Conservation (phyloP, 2,888 invertebrate species). For the Mimumesa dahlbomi region DNA sequence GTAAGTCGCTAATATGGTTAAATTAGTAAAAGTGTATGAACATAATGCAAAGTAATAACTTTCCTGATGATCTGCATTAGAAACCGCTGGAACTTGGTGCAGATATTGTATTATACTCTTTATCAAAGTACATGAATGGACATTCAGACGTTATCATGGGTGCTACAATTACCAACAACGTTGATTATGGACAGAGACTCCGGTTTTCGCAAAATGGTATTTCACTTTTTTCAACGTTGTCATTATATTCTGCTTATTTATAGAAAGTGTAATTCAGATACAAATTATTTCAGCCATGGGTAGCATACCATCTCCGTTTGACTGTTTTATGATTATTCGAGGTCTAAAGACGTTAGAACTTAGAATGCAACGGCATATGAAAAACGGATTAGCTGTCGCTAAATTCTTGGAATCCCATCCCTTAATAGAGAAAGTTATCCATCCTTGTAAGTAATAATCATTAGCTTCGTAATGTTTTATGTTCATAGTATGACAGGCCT, state of each 20-base stretch:
- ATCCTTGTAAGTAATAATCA: conserved; percentile 85
- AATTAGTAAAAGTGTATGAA: background rate
- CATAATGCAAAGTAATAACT: background rate
- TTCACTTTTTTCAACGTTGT: background rate
- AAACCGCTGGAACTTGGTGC: conserved; percentile 94
- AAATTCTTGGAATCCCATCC: conserved; percentile 91
- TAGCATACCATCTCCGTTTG: conserved; percentile 97
- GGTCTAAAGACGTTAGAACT: conserved; percentile 96
- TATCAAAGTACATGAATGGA: conserved; percentile 99
- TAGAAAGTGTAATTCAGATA: conserved; percentile 5
- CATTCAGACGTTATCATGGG: conserved; percentile 99
- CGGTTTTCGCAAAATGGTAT: conserved; percentile 94
- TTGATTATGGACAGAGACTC: conserved; percentile 86
- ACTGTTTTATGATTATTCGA: conserved; percentile 95
- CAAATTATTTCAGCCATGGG: conserved; percentile 90
- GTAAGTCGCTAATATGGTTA: conserved; percentile 71
- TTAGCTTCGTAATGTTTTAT: no score
- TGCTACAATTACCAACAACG: conserved; percentile 88
- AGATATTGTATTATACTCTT: conserved; percentile 94
- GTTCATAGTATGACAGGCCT: no score
- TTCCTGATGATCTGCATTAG: conserved; percentile 79
- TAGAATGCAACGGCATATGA: conserved; percentile 94
- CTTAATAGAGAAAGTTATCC: conserved; percentile 89
- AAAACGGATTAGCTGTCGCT: conserved; percentile 89
- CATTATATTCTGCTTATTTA: no score